phyloP scores from a whole-genome alignment of 1,140 invertebrate species.

The Pachypeltis micranthus region DNA sequence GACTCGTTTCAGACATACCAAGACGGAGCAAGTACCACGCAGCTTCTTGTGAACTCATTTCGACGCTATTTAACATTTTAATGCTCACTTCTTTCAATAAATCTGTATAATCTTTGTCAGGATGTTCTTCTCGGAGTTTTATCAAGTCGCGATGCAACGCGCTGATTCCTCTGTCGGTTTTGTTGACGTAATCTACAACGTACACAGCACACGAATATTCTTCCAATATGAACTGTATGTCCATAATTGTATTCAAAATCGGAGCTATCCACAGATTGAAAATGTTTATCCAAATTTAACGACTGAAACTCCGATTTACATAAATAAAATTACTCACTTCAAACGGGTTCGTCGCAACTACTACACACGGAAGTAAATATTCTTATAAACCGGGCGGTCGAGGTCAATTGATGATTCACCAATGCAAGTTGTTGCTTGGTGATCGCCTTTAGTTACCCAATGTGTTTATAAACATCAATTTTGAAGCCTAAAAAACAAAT shows the following conservation, averaged over 20 bases:
- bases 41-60: conserved; percentile 36
- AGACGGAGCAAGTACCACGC: conserved; percentile 34
- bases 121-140: conserved; percentile 31
- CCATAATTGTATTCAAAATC: conserved; percentile 32
- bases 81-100: conserved; percentile 31
- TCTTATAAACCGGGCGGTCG: too few relatives aligned
- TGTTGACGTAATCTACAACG: conserved; percentile 34
- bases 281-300: conserved; percentile 31
- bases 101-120: conserved; percentile 24
- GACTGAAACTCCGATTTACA: too few relatives aligned
- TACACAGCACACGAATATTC: conserved; percentile 33
- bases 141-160: conserved; percentile 32
- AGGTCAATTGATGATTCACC: too few relatives aligned
- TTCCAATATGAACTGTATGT: conserved; percentile 36
- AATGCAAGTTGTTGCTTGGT: too few relatives aligned
- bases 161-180: conserved; percentile 33
- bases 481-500: too few relatives aligned
- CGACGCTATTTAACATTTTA: conserved; percentile 34
- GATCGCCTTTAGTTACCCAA: too few relatives aligned
- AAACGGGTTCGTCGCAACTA: too few relatives aligned
- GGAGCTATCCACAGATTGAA: conserved; percentile 33
- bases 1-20: conserved; percentile 25
- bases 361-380: too few relatives aligned
- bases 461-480: too few relatives aligned
- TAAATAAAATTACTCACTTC: too few relatives aligned